phyloP scores from a whole-genome alignment of 2,888 invertebrate genomes.

The Lycia hirtaria region DNA sequence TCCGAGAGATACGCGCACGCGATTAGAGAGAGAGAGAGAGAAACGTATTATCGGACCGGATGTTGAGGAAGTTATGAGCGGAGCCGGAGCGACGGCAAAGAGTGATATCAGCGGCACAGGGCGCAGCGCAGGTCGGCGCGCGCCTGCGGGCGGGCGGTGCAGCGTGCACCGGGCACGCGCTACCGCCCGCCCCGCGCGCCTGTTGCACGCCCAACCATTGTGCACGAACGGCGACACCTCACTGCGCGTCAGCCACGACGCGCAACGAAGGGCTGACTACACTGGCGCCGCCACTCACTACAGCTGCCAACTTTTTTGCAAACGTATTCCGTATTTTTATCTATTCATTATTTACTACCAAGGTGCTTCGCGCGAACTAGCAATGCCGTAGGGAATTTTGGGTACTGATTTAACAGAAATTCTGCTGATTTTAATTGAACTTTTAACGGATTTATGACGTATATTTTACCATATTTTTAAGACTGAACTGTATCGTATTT shows the following conservation, averaged over 20 bases:
- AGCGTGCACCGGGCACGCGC: conserved; percentile 58
- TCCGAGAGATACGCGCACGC: not conserved
- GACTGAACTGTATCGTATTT: too few species aligned
- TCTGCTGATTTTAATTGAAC: too few species aligned
- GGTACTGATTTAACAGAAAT: too few species aligned
- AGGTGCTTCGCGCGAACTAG: too few species aligned
- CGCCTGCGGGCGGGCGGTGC: conserved; percentile 52
- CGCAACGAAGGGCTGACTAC: not conserved
- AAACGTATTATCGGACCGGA: conserved; percentile 37
- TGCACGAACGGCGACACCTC: conserved; percentile 25
- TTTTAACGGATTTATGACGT: too few species aligned
- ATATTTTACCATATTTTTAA: too few species aligned
- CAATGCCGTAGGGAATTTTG: too few species aligned
- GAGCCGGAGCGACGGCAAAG: conserved; percentile 38
- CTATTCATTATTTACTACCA: too few species aligned
- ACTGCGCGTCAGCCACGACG: conserved; percentile 7
- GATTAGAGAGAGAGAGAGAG: not conserved
- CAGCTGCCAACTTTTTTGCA: not conserved
- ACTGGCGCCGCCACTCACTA: not conserved
- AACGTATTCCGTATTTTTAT: too few species aligned
- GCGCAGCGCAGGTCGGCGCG: conserved; percentile 45
- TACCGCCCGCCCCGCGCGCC: conserved; percentile 59
- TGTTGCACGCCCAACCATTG: conserved; percentile 54
- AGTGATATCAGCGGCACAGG: conserved; percentile 39
- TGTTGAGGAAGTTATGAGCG: conserved; percentile 51